phyloP scores from a whole-genome alignment of 2,888 invertebrate genomes.

The Timema podura region DNA sequence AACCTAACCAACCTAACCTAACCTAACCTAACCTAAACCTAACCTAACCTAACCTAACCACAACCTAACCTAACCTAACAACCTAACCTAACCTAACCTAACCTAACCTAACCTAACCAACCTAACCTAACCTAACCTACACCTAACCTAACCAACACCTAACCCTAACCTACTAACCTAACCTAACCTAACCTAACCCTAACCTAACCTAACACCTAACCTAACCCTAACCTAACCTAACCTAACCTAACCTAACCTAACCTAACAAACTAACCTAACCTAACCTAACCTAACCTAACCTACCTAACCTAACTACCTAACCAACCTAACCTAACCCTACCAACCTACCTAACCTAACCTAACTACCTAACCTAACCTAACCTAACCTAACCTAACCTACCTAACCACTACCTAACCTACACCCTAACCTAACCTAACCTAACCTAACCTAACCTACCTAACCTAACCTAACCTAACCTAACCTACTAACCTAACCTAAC shows the following conservation, averaged over 20 bases:
- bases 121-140: constrained; percentile 32
- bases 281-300: constrained; percentile 20
- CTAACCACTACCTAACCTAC: constrained; percentile 34
- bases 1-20: too few relatives aligned
- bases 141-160: constrained; percentile 25
- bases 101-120: constrained; percentile 29
- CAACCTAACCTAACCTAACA: neutral
- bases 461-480: constrained; percentile 31
- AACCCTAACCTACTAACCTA: constrained; percentile 4
- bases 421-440: constrained; percentile 34
- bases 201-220: too few relatives aligned
- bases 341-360: too few relatives aligned
- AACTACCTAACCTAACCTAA: neutral
- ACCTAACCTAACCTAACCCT: too few relatives aligned
- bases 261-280: constrained; percentile 32
- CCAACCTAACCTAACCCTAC: neutral
- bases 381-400: constrained; percentile 28
- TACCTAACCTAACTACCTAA: neutral
- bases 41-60: too few relatives aligned
- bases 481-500: constrained; percentile 1
- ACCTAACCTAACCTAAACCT: too few relatives aligned
- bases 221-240: neutral
- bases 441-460: constrained; percentile 25
- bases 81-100: constrained; percentile 26
- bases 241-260: constrained; percentile 31